Evolutionary conservation across 2,113 vertebrate genomes (phyloP).

Genomic region (Theropithecus gelada): DNA sequence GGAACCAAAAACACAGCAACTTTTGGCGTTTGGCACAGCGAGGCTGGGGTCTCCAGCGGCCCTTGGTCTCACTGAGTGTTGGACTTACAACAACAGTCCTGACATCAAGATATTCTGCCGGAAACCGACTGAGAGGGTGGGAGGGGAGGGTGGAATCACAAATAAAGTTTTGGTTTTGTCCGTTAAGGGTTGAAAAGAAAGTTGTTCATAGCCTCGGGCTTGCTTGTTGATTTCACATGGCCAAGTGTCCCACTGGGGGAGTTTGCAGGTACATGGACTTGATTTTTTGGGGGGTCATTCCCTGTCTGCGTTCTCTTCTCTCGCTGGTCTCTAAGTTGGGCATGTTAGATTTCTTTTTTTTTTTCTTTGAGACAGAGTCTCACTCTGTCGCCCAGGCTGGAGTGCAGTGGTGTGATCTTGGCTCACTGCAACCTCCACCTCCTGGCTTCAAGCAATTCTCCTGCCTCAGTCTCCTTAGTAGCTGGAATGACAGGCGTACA

Average conservation of each 20-base stretch:
- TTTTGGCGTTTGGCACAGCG: background rate
- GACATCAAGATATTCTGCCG: background rate
- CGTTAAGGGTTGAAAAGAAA: too few relatives aligned
- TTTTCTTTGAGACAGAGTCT: too few relatives aligned
- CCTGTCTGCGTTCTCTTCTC: background rate
- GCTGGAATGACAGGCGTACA: too few relatives aligned
- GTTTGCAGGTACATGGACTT: background rate
- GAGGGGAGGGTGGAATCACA: background rate
- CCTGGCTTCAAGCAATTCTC: too few relatives aligned
- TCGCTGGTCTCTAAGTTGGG: background rate
- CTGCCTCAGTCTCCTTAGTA: too few relatives aligned
- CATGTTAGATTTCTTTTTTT: too few relatives aligned
- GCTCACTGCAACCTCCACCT: too few relatives aligned
- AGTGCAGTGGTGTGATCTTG: too few relatives aligned
- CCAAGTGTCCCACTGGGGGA: background rate
- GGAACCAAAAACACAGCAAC: background rate
- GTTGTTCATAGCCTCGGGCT: background rate
- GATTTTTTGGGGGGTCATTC: background rate
- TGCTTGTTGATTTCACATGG: background rate
- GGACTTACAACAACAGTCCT: background rate
- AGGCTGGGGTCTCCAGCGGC: background rate
- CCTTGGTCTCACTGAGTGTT: background rate
- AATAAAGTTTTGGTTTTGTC: background rate
- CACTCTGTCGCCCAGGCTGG: too few relatives aligned
- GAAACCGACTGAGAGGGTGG: too few relatives aligned